Base-by-base conservation (phyloP, 2,113 vertebrate genomes). In the Apus apus region DNA sequence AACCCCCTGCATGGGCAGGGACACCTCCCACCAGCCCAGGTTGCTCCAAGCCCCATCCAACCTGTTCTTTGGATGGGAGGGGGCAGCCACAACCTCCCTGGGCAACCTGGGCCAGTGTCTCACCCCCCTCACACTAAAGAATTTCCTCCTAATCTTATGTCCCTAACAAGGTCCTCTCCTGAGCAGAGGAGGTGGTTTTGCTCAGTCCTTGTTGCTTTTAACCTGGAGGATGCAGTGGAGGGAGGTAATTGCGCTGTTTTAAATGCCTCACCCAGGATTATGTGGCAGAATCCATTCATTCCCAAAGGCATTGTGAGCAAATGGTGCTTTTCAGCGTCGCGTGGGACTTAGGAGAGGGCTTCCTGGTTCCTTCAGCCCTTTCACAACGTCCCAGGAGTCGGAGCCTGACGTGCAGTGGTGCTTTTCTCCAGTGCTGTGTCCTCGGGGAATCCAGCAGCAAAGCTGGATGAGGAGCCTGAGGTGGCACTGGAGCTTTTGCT, bases 381-480 rank as follows among this genome's bases (percentile, higher is more conserved):
- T 77, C 36, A 20, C 56, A 70, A 14, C 5, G 13, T 56, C 6
- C 1, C 36, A 70, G 50, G 45, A 27, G 13, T 20, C 10, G 17
- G 83, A 15, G 17, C 30, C 72, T n/a, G 7, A 11, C 6, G 64
- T 48, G 70, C 21, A 17, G 48, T 45, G 74, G 21, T 11, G 11
- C 3, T 86, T 66, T 43, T 29, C 48, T 66, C n/a, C 1, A 0
- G 14, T 38, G 61, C 34, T 21, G 27, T 0, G 0, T 46, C n/a
- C 51, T 64, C 5, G 1, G 14, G 16, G 70, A 23, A 54, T 51
- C 53, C 46, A 36, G 64, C 25, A 53, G 15, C 1, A 9, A 4
- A 27, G 29, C 76, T 67, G 82, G 65, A 19, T 0, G 3, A 9
- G 32, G 43, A 77, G 51, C 46, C 53, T 23, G 1, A 7, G 15